Evolutionary conservation across 2,888 invertebrate genomes (phyloP), one percentile per base, ranked within the genome.

Genomic region (Bimastos eiseni): DNA sequence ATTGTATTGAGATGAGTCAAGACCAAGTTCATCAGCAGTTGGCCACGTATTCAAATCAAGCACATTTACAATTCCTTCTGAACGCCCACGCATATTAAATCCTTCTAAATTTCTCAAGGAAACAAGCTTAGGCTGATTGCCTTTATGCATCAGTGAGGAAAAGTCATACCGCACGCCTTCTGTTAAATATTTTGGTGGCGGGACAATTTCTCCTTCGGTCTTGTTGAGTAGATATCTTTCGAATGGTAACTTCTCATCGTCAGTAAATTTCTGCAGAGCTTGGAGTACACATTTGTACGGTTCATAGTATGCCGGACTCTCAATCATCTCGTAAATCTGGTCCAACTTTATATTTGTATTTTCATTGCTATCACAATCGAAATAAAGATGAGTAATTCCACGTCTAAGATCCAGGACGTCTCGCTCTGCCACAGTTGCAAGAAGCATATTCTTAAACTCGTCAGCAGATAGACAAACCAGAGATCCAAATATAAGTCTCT

Each of bases 271-370:
- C 93, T 97, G 96, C 33, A 98, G 94, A 19, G 96, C 97, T 92
- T 96, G 96, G 90, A 97, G 95, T 0, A 97, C 97, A 93, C 97
- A 96, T 91, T 96, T 96, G 93, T 97, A 97, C 0, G 97, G 97
- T 93, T 97, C 97, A 93, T 97, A 97, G 94, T 97, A 97, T 0
- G 97, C 96, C 91, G 96, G 96, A 91, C 97, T 96, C 94, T 97
- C 97, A 11, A 97, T 96, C 97, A 97, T 97, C 34, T 44, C 89
- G 33, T 90, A 91, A 24, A 24, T 33, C n/a, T 41, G 30, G n/a
- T n/a, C 30, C 21, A 88, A 44, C n/a, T 37, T 88, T 38, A 83
- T 36, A 70, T 89, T 41, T 15, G 36, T 21, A 15, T n/a, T 55
- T 33, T 0, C 1, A 34, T 15, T 34, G 11, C 17, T 24, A 19